Base-by-base conservation (phyloP, 2,888 invertebrate species). In the Malthinus flaveolus region DNA sequence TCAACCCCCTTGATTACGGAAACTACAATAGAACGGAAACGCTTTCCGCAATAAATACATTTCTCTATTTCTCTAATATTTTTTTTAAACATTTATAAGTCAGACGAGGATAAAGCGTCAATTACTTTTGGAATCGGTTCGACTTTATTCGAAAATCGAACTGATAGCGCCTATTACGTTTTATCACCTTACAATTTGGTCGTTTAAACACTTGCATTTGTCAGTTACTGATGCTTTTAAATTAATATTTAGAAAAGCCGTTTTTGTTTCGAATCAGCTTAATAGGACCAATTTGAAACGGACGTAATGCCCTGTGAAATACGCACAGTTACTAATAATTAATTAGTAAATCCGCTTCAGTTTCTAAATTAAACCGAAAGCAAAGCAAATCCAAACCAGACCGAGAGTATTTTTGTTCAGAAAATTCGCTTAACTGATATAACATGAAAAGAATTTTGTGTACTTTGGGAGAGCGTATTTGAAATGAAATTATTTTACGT, bases 201-300 rank as follows among this genome's bases (percentile, higher is more conserved):
- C 66, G 60, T 66, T 61, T 62, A 61, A 59, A 65, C 65, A 63
- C 65, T 23, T 61, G 65, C 57, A 49, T 49, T 61, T 65, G 66
- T 66, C 62, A 37, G 64, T 65, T 66, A 66, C 65, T 65, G 66
- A 66, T 65, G 65, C 65, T 63, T 65, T 63, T 57, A 65, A 66
- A 66, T 66, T 66, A 65, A 66, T 66, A 65, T 63, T 63, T 56
- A 59, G 23, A 23, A 23, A 23, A 23, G 23, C 23, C 23, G 3
- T 2, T 23, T 23, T 23, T 23, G 23, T 23, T 23, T 48, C 57
- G 52, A 52, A 36, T 48, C 31, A 49, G 35, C 45, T 53, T 59
- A 50, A 61, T 57, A 63, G 59, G 61, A 52, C 65, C 62, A 62
- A 62, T 64, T 54, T 62, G 49, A 42, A 59, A 48, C 59, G 63